Evolutionary conservation across 2,113 vertebrate species (phyloP).

Genomic region (Chaetorhynchus papuensis): DNA sequence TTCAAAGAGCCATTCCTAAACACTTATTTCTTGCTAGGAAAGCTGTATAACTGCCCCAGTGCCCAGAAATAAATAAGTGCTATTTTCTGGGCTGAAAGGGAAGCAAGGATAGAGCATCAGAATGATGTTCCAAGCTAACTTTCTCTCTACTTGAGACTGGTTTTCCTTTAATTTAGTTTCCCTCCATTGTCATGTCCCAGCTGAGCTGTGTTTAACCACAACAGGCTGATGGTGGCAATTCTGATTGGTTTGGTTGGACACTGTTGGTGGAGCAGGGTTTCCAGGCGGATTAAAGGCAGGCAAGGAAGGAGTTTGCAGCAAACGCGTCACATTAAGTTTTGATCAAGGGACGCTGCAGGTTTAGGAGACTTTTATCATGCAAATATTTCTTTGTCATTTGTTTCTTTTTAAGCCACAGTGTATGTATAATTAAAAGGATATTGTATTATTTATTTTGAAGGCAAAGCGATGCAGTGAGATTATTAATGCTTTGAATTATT

Average conservation of each 20-base stretch:
- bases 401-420: background rate
- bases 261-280: background rate
- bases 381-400: background rate
- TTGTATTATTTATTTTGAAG: slow-evolving; percentile 17
- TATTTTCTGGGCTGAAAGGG: background rate
- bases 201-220: background rate
- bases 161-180: background rate
- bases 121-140: background rate
- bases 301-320: background rate
- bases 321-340: background rate
- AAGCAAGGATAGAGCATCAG: background rate
- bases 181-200: background rate
- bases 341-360: background rate
- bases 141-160: background rate
- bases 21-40: background rate
- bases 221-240: background rate
- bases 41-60: background rate
- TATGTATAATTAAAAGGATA: slow-evolving; percentile 37
- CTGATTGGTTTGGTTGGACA: fast-evolving
- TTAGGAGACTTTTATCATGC: slow-evolving; percentile 14
- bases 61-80: background rate
- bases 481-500: background rate
- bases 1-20: background rate
- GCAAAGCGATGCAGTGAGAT: background rate
- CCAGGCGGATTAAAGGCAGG: background rate